Conservation (phyloP, 2,888 invertebrate genomes). For the Eilema griseolum region DNA sequence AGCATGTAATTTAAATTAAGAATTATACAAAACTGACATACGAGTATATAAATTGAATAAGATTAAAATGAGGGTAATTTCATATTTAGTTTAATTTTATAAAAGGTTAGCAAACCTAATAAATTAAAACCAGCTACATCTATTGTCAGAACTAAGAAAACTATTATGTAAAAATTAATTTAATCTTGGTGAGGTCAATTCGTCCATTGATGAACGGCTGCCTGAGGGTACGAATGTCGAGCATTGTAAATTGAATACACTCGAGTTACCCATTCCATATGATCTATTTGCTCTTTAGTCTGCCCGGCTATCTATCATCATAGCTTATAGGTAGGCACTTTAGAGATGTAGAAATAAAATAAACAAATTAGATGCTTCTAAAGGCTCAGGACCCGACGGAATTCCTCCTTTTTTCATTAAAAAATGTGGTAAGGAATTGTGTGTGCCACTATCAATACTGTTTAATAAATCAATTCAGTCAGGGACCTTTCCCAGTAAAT, state of each 20-base stretch:
- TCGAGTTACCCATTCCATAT: background rate
- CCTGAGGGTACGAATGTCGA: background rate
- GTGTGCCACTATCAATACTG: too few species aligned
- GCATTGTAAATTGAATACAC: background rate
- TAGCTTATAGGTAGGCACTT: too few species aligned
- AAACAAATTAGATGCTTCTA: too few species aligned
- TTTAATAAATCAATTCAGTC: too few species aligned
- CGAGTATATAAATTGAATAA: background rate
- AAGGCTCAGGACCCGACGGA: too few species aligned
- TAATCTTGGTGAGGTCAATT: background rate
- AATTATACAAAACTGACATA: background rate
- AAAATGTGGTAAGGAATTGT: too few species aligned
- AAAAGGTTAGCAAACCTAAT: conserved; percentile 4
- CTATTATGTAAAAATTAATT: background rate
- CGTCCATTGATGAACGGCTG: background rate
- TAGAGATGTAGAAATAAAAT: background rate
- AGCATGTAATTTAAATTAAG: background rate
- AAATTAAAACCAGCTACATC: conserved; percentile 9
- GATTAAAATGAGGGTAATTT: conserved; percentile 2
- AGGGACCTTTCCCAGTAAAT: too few species aligned
- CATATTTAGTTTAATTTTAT: conserved; percentile 4
- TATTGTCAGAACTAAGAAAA: background rate
- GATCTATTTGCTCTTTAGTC: background rate
- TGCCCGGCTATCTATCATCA: background rate
- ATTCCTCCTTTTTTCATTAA: too few species aligned